Conservation (phyloP, 2,888 invertebrate species). For the Apotomis turbidana region DNA sequence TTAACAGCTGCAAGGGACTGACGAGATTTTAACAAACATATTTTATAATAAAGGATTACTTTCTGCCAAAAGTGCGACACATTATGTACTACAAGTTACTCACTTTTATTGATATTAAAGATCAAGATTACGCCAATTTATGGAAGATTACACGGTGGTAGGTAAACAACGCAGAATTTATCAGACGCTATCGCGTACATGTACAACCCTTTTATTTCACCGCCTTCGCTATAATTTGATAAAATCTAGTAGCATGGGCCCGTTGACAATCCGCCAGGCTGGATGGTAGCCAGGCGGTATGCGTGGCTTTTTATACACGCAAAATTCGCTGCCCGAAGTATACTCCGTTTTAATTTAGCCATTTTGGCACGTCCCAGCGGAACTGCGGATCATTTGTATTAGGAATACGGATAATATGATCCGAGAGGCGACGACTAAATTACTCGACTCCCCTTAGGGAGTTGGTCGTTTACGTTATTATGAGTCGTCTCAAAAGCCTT, state of each 20-base stretch:
- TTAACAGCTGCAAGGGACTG: constrained; percentile 22
- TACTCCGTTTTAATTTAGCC: constrained; percentile 77
- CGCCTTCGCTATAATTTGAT: constrained; percentile 49
- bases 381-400: constrained; percentile 75
- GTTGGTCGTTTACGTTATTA: constrained; percentile 58
- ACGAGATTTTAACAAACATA: not conserved
- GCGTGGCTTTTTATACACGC: constrained; percentile 67
- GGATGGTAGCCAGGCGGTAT: constrained; percentile 61
- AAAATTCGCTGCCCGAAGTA: constrained; percentile 62
- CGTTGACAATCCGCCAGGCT: constrained; percentile 61
- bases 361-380: constrained; percentile 76
- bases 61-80: not conserved
- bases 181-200: constrained; percentile 38
- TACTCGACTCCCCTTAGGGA: constrained; percentile 55
- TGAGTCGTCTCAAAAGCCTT: constrained; percentile 53
- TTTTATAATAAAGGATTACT: not conserved
- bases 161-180: constrained; percentile 41
- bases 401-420: constrained; percentile 71
- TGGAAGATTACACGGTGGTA: constrained; percentile 26
- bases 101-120: constrained; percentile 40
- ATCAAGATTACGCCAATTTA: constrained; percentile 30
- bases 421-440: constrained; percentile 62
- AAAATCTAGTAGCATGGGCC: constrained; percentile 51
- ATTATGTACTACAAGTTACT: constrained; percentile 8
- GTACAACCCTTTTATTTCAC: constrained; percentile 46